These are phyloP conservation scores for Scolopax rusticola DNA, from an alignment of 2,797 vertebrate species.

Conservation along the genomic window DNA sequence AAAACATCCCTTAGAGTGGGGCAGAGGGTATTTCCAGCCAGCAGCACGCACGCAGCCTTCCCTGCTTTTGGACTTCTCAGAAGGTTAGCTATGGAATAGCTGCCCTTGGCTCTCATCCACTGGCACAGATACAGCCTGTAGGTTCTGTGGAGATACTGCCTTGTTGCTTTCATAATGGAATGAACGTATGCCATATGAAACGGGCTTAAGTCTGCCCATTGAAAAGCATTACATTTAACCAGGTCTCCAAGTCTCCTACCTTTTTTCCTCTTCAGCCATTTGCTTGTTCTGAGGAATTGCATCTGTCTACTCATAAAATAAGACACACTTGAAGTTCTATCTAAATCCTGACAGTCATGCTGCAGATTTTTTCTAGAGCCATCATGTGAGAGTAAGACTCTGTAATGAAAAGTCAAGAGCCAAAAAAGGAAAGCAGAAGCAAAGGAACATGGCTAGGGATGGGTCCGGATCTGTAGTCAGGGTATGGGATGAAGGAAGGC, in stretches of 20 bases:
- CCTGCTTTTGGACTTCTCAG: background rate
- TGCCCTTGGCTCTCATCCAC: background rate
- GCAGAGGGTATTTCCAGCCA: background rate
- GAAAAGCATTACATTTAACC: background rate
- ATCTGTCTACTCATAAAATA: background rate
- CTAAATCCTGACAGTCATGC: background rate
- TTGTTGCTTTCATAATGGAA: background rate
- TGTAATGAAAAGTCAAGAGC: background rate
- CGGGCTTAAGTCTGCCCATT: background rate
- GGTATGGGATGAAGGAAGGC: background rate
- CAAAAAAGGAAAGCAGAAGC: background rate
- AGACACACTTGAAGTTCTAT: background rate
- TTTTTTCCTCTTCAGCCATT: background rate
- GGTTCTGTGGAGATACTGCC: background rate
- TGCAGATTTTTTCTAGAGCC: background rate
- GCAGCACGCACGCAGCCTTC: background rate
- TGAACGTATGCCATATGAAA: background rate
- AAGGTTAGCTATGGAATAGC: background rate
- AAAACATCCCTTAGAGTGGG: background rate
- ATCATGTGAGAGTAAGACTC: background rate
- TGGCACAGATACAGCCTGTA: background rate
- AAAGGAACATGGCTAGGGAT: background rate
- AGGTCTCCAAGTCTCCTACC: background rate
- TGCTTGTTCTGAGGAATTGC: background rate
- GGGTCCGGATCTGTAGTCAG: too few relatives aligned